Evolutionary conservation across 2,888 invertebrate genomes (phyloP), one percentile per base, ranked within the genome.

Genomic region (Eulithis prunata): DNA sequence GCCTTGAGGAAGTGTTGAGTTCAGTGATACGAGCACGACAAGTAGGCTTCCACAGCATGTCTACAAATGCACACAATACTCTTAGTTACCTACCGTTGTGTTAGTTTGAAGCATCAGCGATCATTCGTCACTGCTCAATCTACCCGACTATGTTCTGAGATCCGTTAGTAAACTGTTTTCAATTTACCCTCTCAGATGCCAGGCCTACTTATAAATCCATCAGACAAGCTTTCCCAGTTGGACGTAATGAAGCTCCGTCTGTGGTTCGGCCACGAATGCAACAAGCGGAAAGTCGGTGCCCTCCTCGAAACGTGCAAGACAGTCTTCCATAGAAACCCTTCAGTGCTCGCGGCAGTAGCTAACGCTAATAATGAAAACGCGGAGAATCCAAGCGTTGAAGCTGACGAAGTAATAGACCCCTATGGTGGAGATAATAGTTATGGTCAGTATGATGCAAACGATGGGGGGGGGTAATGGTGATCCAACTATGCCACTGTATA

Each of bases 221-320:
- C 85, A 2, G 71, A 79, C 2, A 74, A 71, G 3, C 71, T 91
- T 6, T 90, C 91, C 1, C 82, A 84, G 52, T 69, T 91, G 1
- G 91, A 91, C 60, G 78, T 82, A 62, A 83, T 87, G 86, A 88
- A 84, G 59, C 74, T 91, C 11, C 78, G 81, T 0, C 28, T 86
- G 4, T 70, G 82, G 32, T 91, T 86, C 64, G 84, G 83, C 0
- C 83, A 85, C 32, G 87, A 87, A 63, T 91, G 91, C 68, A 87
- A 89, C 52, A 87, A 81, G 62, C 78, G 88, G 1, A 82, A 84
- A 68, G 80, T 90, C 0, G 78, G 69, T 0, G 75, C 81, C 4
- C 66, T 90, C 13, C 55, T 89, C 0, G 74, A 84, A 13, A 80
- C 79, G 0, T 91, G 91, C 65, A 83, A 85, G 55, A 75, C 21